A percentile compares a stretch with the other conserved stretches of the same genome.
These are phyloP conservation scores for Palloptera scutellata DNA, from an alignment of 2,888 invertebrate genomes.

Conservation along the genomic window DNA sequence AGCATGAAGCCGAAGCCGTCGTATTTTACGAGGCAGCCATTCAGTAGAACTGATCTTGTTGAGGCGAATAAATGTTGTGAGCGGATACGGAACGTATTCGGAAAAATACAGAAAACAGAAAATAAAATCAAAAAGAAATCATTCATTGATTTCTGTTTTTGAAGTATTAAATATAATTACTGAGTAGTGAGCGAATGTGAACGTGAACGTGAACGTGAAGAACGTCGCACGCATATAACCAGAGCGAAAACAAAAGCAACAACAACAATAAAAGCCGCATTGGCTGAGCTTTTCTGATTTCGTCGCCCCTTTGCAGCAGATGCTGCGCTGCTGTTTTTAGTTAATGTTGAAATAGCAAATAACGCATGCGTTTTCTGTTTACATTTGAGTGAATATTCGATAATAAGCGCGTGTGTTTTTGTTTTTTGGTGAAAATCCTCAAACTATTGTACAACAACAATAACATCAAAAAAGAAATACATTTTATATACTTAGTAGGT, in stretches of 20 bases:
- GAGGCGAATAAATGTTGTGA: constrained; percentile 55
- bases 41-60: constrained; percentile 64
- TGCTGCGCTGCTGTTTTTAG: not conserved
- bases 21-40: constrained; percentile 33
- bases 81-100: constrained; percentile 39
- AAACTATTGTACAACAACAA: not conserved
- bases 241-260: constrained; percentile 20
- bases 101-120: constrained; percentile 19
- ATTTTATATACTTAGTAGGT: constrained; percentile 8
- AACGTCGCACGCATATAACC: constrained; percentile 19
- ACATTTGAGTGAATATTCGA: constrained; percentile 12
- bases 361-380: not conserved
- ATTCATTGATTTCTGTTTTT: not conserved
- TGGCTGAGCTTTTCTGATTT: constrained; percentile 15
- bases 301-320: not conserved
- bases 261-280: constrained; percentile 13
- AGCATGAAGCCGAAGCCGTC: not conserved
- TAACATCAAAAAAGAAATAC: not conserved
- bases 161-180: not conserved
- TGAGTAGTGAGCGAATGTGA: not conserved
- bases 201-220: no score
- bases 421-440: not conserved
- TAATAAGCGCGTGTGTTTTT: not conserved
- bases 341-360: not conserved
- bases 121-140: constrained; percentile 19